These are phyloP conservation scores for Heliangelus exortis DNA, from an alignment of 2,797 vertebrate genomes.

Conservation along the genomic window DNA sequence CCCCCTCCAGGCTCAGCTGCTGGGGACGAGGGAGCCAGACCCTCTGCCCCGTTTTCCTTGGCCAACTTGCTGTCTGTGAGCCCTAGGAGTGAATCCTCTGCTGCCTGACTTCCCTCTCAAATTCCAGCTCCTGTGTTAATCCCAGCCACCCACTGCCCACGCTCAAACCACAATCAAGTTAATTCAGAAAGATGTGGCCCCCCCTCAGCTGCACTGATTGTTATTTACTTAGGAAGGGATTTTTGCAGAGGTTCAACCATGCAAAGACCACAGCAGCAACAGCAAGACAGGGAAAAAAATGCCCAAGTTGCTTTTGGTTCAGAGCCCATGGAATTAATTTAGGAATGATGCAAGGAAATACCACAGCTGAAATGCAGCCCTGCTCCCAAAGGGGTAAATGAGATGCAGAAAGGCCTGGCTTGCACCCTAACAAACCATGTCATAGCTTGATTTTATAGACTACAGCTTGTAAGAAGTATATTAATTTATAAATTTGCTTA, in stretches of 20 bases:
- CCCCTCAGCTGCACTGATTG: accelerated
- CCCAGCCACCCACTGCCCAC: not conserved
- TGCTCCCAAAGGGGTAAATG: not conserved
- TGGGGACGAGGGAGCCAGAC: not conserved
- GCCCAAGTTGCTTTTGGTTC: not conserved
- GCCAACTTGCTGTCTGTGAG: not conserved
- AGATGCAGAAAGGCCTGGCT: not conserved
- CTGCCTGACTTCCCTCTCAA: not conserved
- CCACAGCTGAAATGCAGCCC: not conserved
- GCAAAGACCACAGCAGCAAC: not conserved
- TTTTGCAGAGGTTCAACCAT: not conserved
- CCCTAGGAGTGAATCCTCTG: not conserved
- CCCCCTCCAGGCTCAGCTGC: not conserved
- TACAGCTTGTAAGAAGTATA: not conserved
- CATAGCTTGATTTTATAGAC: not conserved
- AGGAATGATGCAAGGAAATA: not conserved
- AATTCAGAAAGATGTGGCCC: not conserved
- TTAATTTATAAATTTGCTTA: too few species aligned
- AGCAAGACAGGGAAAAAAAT: accelerated
- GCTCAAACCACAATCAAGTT: not conserved
- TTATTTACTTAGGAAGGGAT: not conserved
- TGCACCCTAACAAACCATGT: not conserved
- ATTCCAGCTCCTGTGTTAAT: not conserved
- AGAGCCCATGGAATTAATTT: not conserved
- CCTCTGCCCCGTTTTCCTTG: not conserved